Evolutionary conservation across 2,113 vertebrate species (phyloP), one percentile per base, ranked within the genome.

Genomic region (Azemiops feae): DNA sequence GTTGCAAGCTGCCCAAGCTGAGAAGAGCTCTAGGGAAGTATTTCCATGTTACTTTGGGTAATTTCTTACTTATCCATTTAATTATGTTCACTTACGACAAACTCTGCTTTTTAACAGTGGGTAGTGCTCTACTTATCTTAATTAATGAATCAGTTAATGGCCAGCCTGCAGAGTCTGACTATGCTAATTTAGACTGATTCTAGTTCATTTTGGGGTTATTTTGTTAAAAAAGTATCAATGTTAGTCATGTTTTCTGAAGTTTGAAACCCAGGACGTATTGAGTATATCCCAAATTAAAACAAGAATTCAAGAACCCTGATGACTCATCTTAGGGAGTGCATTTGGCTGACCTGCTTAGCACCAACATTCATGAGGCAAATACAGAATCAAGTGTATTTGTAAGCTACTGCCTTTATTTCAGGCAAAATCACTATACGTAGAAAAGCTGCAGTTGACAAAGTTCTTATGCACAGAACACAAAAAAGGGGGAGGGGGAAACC

Each of bases 71-170:
- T 96, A 96, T 69, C 94, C 87, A 14, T 96, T 96, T 94, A 94
- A 97, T 97, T 96, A 96, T 94, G 89, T 95, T 94, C 89, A 64
- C 94, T 95, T 87, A 94, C 57, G 94, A 96, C 95, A 95, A 95
- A 94, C 88, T 95, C 69, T 94, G 22, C 58, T 93, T 92, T 95
- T 53, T 91, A 95, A 93, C 89, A 95, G 93, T 95, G 95, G 89
- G 94, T 95, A 95, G 91, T 93, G 53, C 30, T 96, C 93, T 95
- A 95, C 93, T 95, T 96, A 86, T 94, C 94, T 93, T 96, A 95
- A 97, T 97, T 97, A 97, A 96, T 96, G 94, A 95, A 95, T 96
- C 91, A 93, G 93, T 94, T 97, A 96, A 96, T 96, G 95, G 94
- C 94, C 94, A 96, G 94, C 96, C 93, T 96, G 95, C 89, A 95